phyloP scores from a whole-genome alignment of 1,140 invertebrate species.

The Drosophila neocordata region DNA sequence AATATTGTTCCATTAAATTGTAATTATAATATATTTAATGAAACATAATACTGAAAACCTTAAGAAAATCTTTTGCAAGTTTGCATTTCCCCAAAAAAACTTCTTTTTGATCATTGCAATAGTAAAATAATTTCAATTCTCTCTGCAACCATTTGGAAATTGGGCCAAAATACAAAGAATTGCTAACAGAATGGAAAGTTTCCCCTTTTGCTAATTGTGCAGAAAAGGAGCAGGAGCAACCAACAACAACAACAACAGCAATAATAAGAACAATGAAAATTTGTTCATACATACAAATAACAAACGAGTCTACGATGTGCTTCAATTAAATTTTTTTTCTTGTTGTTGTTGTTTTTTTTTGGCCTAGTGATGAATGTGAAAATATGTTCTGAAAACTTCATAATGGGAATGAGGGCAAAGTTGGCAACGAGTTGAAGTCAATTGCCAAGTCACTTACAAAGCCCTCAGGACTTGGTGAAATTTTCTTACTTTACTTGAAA shows the following conservation, averaged over 20 bases:
- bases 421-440: conserved; percentile 52
- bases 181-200: conserved; percentile 47
- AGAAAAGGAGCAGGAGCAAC: conserved; percentile 45
- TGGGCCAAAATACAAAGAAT: conserved; percentile 65
- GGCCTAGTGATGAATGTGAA: conserved; percentile 74
- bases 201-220: conserved; percentile 63
- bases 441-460: conserved; percentile 46
- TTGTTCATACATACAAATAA: conserved; percentile 27
- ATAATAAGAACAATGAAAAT: conserved; percentile 50
- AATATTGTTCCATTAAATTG: too few relatives aligned
- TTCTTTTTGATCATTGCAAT: too few relatives aligned
- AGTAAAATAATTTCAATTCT: background rate
- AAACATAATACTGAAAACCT: too few relatives aligned
- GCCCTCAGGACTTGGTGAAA: conserved; percentile 5
- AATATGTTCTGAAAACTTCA: conserved; percentile 73
- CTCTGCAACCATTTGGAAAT: background rate
- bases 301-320: conserved; percentile 78
- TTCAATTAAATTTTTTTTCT: conserved; percentile 50
- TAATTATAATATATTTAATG: too few relatives aligned
- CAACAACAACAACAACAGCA: conserved; percentile 53
- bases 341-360: conserved; percentile 42
- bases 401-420: conserved; percentile 66
- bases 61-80: too few relatives aligned
- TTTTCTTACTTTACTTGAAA: conserved; percentile 35
- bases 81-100: too few relatives aligned